Base-by-base conservation (phyloP, 2,113 vertebrate genomes). In the Cyphomyrus plagiostoma region DNA sequence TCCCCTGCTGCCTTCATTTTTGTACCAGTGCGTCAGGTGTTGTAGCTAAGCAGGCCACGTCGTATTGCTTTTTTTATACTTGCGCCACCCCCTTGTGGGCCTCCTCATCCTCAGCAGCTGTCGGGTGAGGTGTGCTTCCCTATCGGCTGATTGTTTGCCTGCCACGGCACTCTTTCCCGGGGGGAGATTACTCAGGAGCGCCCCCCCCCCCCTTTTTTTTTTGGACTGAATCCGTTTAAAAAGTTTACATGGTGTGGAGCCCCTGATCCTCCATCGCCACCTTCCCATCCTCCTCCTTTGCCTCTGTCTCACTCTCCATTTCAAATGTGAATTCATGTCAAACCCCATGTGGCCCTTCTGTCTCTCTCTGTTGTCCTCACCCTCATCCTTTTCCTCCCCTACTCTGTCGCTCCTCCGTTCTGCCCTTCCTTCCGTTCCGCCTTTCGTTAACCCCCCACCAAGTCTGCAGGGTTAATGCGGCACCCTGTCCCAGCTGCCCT, bases 221-320 rank as follows among this genome's bases (percentile, higher is more conserved):
- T 23, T 21, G 1, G 19, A 3, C 17, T 56, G 53, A 56, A 56
- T 23, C 53, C 5, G 1, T 21, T 21, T 56, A 21, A 56, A 23
- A 23, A 21, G 17, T 21, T 21, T 56, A 56, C 53, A 56, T 56
- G 56, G 21, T 58, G 56, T 9, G 21, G 23, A 62, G 87, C 91
- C 93, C 92, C 92, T 92, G n/a, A 92, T 92, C 93, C 93, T 93
- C 92, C 94, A 91, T 93, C 90, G 93, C 93, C 93, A 93, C 91
- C 91, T 90, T 3, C n/a, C 90, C 87, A 62, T 91, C 89, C 83
- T 53, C 17, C 90, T 58, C 53, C 74, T 74, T 45, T 80, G 9
- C 89, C 86, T 84, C 84, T n/a, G 42, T 88, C 66, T 82, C 4
- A 88, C 66, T 56, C 70, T 90, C 23, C 88, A 0, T 83, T n/a